phyloP scores from a whole-genome alignment of 92 coral and sea anemone species.

The Desmophyllum pertusum region DNA sequence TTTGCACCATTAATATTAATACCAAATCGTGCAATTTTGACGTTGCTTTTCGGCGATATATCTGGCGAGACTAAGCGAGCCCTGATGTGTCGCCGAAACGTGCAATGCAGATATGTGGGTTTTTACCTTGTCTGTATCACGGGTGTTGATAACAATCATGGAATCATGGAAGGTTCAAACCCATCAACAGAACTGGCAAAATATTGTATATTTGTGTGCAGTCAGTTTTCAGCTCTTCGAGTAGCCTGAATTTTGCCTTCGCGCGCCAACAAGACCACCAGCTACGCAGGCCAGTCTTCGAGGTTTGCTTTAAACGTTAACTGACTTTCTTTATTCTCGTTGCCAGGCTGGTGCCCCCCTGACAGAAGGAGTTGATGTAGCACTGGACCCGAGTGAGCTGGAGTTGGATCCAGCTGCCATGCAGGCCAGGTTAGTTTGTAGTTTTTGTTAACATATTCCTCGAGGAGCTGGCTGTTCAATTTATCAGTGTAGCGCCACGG shows the following conservation, averaged over 20 bases:
- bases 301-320: not conserved
- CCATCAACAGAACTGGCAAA: too few relatives aligned
- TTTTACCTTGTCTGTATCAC: not conserved
- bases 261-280: too few relatives aligned
- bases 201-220: too few relatives aligned
- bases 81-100: too few relatives aligned
- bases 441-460: not conserved
- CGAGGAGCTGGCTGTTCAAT: too few relatives aligned
- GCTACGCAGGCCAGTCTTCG: too few relatives aligned
- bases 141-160: too few relatives aligned
- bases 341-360: slow-evolving; percentile 81
- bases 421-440: slow-evolving; percentile 91
- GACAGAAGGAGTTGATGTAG: slow-evolving; percentile 97
- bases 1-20: not conserved
- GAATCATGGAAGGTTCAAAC: too few relatives aligned
- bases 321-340: not conserved
- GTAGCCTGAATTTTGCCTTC: too few relatives aligned
- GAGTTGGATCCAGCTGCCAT: slow-evolving; percentile 99
- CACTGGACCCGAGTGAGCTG: slow-evolving; percentile 97
- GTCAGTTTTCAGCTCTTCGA: too few relatives aligned
- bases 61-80: not conserved
- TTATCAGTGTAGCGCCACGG: too few relatives aligned
- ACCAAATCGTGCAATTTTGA: not conserved
- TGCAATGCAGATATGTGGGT: not conserved
- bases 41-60: too few relatives aligned